Evolutionary conservation across 2,888 invertebrate genomes (phyloP), one percentile per base, ranked within the genome.

Genomic region (Melipona beecheii): DNA sequence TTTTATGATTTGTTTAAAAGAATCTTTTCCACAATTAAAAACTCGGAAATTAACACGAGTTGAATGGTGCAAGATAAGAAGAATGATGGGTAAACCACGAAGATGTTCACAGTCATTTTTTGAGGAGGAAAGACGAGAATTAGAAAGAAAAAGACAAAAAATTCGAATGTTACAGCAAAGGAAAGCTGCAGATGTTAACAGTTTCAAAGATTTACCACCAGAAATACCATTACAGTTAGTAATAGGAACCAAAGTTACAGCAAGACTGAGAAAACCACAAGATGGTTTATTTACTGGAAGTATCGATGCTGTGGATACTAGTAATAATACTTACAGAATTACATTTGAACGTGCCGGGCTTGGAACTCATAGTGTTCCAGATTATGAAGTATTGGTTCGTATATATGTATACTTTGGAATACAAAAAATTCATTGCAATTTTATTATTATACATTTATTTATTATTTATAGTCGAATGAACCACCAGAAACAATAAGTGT

Each of bases 81-180:
- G 99, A 86, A 97, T 99, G 95, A 98, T 99, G 98, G 99, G 99
- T 0, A 99, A 99, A 93, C 99, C 99, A 0, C 95, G 99, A 71
- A 96, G 99, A 92, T 99, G 98, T 94, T 98, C 98, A 0, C 97
- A 97, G 93, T 97, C 98, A 1, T 99, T 99, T 94, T 99, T 99
- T 95, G 97, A 97, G 87, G 99, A 99, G 95, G 99, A 99, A 94
- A 95, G 99, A 66, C 96, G 96, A 85, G 98, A 99, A 89, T 95
- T 99, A 79, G 98, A 99, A 90, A 96, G 97, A 62, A 98, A 98
- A 94, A 96, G 99, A 31, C 97, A 97, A 92, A 97, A 99, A 92
- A 99, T 99, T 88, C 96, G 99, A 76, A 97, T 97, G 90, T 95
- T 99, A 80, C 99, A 99, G 93, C 98, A 99, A 90, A 96, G 99